Evolutionary conservation across 2,113 vertebrate genomes (phyloP), one percentile per base, ranked within the genome.

Genomic region (Stegastes partitus): DNA sequence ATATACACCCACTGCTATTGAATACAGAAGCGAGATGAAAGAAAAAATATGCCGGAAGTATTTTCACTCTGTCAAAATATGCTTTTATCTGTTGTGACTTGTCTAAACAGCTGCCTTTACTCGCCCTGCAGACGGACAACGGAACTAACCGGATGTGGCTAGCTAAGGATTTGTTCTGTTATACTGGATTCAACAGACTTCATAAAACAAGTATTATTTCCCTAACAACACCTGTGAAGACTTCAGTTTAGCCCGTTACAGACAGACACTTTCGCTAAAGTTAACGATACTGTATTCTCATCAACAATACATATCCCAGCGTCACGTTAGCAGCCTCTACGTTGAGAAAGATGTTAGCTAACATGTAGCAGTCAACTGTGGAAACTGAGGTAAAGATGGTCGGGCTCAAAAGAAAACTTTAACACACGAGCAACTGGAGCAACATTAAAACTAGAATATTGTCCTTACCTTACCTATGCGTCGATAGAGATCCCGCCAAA

Each of bases 401-500:
- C 4, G 2, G 34, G 3, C 18, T 57, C 7, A 15, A 26, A 5
- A 12, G 47, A 18, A 69, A 47, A 8, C 12, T 14, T 16, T 28
- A 22, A 50, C 23, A 45, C 16, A 22, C 8, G 31, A 26, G 2
- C 19, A 65, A 8, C 2, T 2, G 1, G 0, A 70, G 10, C 4
- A 34, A 49, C 1, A 21, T 21, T n/a, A n/a, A 19, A 5, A 34
- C 7, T 3, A 11, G 19, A 44, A 28, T 47, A 56, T 25, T 23
- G 7, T 55, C 10, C 0, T 22, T 15, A 54, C 12, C 28, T 82
- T 91, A 92, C 91, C 87, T 47, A 31, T 12, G 15, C 45, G 3
- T 18, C 11, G 31, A 19, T 5, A 3, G 0, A 15, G 11, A 50
- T 84, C 85, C 89, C 90, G 92, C 91, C 92, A 92, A 92, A 88